Conservation (phyloP, 2,888 invertebrate genomes). For the Villa cingulata region DNA sequence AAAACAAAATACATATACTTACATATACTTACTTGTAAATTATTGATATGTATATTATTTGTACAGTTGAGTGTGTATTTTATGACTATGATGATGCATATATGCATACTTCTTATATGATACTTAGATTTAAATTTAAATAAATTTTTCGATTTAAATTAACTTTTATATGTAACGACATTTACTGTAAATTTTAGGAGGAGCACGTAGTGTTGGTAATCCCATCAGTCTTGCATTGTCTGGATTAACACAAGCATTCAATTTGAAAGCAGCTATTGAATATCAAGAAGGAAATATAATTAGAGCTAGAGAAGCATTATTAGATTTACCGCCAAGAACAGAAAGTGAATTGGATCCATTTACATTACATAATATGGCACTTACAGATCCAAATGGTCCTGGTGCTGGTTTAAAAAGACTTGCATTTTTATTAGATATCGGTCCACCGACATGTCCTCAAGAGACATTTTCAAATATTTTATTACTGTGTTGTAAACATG, state of each 20-base stretch:
- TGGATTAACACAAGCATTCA: constrained; percentile 94
- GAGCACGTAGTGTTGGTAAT: constrained; percentile 89
- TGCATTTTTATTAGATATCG: constrained; percentile 87
- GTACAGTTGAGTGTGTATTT: too few species aligned
- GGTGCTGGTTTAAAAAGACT: constrained; percentile 71
- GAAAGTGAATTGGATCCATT: constrained; percentile 97
- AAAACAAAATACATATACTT: too few species aligned
- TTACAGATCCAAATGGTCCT: constrained; percentile 80
- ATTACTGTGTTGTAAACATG: constrained; percentile 90
- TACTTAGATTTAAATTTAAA: too few species aligned
- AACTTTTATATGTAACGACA: too few species aligned
- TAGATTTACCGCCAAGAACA: constrained; percentile 82
- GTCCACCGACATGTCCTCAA: constrained; percentile 74
- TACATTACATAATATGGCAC: constrained; percentile 91
- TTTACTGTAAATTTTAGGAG: constrained; percentile 23
- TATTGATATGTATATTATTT: too few species aligned
- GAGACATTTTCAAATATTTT: constrained; percentile 95
- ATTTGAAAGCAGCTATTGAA: constrained; percentile 96
- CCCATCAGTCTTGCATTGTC: constrained; percentile 79
- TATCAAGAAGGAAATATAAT: constrained; percentile 68
- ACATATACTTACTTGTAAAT: constrained; percentile 12
- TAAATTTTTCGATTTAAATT: too few species aligned
- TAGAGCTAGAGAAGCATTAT: constrained; percentile 63
- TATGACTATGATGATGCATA: too few species aligned
- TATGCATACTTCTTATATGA: too few species aligned